Base-by-base conservation (phyloP, 1,140 invertebrate genomes). In the Himalopsyche phryganea region DNA sequence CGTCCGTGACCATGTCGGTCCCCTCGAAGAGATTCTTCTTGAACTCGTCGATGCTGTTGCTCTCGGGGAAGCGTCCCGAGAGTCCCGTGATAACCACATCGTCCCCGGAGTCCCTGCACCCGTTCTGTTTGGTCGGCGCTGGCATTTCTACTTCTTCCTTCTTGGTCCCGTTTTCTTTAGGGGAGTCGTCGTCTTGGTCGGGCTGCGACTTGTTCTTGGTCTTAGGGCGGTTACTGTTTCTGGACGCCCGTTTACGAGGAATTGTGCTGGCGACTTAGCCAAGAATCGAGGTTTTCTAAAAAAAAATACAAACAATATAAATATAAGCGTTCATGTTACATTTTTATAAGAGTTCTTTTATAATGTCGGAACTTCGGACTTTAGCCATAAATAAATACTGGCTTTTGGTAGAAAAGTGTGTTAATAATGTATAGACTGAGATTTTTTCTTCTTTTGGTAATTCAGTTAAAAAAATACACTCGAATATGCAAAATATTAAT, bases 51-150 rank as follows among this genome's bases (percentile, higher is more conserved):
- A 96, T 85, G 65, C 82, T 88, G 19, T 85, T 81, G 18, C 89
- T 91, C 69, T 94, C 89, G 0, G 94, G 93, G 40, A 94, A 79
- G 61, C 90, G 84, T 44, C 91, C 91, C 10, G 91, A 92, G 60
- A 96, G 82, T 33, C 93, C 93, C 40, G 84, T 83, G 49, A 96
- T 91, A 17, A 92, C 90, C 51, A 95, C 81, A 28, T 92, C 89
- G 50, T 91, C 87, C 7, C 57, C 53, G 10, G 32, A 7, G 33
- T 50, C 33, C 6, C 40, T n/a, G 38, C 45, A 54, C 6, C 56
- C 61, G 35, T 59, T 59, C 42, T 50, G 50, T 40, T 51, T 41
- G 1, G 48, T 23, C 14, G 40, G 40, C 11, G 49, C 44, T 13
- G 57, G 57, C 58, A 57, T 60, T 2, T 14, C 11, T 1, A 18